phyloP scores from a whole-genome alignment of 2,113 vertebrate species.

The Prinia subflava region DNA sequence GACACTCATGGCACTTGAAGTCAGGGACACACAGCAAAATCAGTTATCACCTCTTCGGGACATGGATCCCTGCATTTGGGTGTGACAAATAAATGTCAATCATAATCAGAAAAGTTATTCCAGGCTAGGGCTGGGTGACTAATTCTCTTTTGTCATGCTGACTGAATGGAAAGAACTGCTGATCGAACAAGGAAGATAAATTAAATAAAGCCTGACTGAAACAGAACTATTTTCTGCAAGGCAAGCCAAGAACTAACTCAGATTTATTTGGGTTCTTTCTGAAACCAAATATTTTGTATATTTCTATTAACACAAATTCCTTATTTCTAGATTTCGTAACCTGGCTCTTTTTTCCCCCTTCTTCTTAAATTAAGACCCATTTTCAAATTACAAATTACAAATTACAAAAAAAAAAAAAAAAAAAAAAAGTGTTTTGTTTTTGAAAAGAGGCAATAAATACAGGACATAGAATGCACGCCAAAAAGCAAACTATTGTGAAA shows the following conservation, averaged over 20 bases:
- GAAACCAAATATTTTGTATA: background rate
- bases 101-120: background rate
- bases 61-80: background rate
- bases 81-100: background rate
- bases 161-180: background rate
- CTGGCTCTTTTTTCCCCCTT: accelerated
- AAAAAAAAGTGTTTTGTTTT: background rate
- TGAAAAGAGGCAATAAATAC: background rate
- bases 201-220: background rate
- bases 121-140: background rate
- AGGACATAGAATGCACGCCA: accelerated
- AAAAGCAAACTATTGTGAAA: background rate
- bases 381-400: background rate
- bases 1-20: background rate
- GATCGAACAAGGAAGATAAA: background rate
- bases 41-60: background rate
- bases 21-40: background rate
- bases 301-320: background rate
- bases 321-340: background rate
- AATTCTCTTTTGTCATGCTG: background rate
- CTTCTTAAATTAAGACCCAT: background rate
- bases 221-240: background rate
- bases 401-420: too few relatives aligned
- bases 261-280: background rate
- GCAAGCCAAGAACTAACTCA: background rate